phyloP scores from a whole-genome alignment of 2,797 vertebrate genomes.

The Nasua narica region DNA sequence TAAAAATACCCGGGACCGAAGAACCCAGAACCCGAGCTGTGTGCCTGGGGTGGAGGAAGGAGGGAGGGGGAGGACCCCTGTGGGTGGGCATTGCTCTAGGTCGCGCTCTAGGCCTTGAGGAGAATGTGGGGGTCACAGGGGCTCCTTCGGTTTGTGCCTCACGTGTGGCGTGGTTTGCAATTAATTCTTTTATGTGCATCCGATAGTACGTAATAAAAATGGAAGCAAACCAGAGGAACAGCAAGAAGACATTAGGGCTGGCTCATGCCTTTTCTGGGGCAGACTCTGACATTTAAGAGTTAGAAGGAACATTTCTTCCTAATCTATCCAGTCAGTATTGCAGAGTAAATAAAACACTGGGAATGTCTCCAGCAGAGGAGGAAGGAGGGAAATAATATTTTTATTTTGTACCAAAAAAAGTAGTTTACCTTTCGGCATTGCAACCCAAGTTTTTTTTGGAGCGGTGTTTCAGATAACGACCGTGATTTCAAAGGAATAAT shows the following conservation, averaged over 20 bases:
- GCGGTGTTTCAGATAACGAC: background rate
- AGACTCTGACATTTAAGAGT: background rate
- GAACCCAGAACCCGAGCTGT: background rate
- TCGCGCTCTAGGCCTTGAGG: background rate
- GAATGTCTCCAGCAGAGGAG: constrained; percentile 18
- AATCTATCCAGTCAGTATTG: constrained; percentile 35
- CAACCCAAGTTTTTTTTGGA: background rate
- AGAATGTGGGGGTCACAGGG: background rate
- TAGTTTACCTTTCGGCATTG: constrained; percentile 8
- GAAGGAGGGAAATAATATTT: constrained; percentile 42
- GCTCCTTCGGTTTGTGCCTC: background rate
- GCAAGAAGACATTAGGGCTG: background rate
- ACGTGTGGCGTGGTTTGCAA: background rate
- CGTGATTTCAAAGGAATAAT: background rate
- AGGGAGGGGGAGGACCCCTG: background rate
- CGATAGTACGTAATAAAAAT: background rate
- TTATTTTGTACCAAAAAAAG: constrained; percentile 42
- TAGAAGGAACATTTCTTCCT: constrained; percentile 43
- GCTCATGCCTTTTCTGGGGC: background rate
- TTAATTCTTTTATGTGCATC: background rate
- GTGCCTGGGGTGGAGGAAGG: background rate
- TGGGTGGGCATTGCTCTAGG: too few species aligned
- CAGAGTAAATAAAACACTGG: constrained; percentile 52
- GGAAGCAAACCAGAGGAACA: background rate
- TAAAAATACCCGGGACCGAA: background rate